Percentiles rank a stretch among this genome's conserved stretches.
phyloP scores from a whole-genome alignment of 2,888 invertebrate genomes.

The Scaptodrosophila latifasciaeformis region DNA sequence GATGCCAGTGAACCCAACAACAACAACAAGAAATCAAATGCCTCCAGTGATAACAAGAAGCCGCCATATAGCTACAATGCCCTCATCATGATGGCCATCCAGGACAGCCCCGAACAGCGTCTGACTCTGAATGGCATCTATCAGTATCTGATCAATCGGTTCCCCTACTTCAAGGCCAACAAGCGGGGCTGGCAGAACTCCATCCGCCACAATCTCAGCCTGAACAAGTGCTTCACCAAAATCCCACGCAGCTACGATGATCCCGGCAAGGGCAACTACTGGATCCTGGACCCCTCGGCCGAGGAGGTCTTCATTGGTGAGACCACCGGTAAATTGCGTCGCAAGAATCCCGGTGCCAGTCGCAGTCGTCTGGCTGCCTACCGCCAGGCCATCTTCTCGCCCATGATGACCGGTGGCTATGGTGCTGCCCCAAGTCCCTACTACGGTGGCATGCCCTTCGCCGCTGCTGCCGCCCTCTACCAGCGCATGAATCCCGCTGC shows the following conservation, averaged over 20 bases:
- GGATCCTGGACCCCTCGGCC: conserved; percentile 98
- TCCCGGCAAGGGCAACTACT: conserved; percentile 99
- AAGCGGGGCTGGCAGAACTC: conserved; percentile 99
- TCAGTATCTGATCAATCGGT: conserved; percentile 98
- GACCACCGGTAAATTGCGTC: conserved; percentile 94
- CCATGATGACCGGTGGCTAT: conserved; percentile 61
- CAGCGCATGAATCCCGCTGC: conserved; percentile 70
- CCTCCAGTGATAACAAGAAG: conserved; percentile 81
- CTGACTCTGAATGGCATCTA: conserved; percentile 97
- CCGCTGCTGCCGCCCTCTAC: conserved; percentile 71
- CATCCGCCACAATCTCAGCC: conserved; percentile 95
- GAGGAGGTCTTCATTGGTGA: conserved; percentile 99
- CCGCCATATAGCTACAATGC: conserved; percentile 99
- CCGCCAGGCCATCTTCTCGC: conserved; percentile 78
- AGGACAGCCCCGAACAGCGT: conserved; percentile 93
- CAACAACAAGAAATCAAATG: conserved; percentile 51
- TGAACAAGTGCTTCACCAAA: conserved; percentile 99
- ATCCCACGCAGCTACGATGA: conserved; percentile 98
- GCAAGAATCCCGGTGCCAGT: conserved; percentile 93
- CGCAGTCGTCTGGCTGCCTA: conserved; percentile 92
- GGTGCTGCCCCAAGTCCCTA: conserved; percentile 52
- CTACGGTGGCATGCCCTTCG: conserved; percentile 52
- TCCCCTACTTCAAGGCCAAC: conserved; percentile 98
- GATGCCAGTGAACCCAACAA: conserved; percentile 44
- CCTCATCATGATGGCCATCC: conserved; percentile 99